A percentile compares a stretch with the other conserved stretches of the same genome.
These are phyloP conservation scores for Alloscopus bannaensis DNA, from an alignment of 2,888 invertebrate species.

Conservation along the genomic window DNA sequence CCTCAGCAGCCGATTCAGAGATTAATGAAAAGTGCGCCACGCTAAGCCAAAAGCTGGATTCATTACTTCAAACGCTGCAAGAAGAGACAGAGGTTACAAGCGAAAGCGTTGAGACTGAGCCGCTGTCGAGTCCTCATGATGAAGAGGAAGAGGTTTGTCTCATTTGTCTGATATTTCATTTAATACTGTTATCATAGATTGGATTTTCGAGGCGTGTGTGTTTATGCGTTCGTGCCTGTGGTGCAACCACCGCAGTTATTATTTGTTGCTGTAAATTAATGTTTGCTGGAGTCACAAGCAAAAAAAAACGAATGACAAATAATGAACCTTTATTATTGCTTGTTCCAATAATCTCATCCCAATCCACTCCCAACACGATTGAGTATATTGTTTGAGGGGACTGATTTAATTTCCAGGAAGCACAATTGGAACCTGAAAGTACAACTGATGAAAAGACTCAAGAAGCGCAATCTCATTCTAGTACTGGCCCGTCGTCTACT, in stretches of 20 bases:
- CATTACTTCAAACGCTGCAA: slow-evolving; percentile 83
- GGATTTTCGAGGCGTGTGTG: not conserved
- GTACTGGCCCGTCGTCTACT: slow-evolving; percentile 22
- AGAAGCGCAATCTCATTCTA: slow-evolving; percentile 41
- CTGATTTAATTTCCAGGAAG: slow-evolving; percentile 44
- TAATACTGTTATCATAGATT: not conserved
- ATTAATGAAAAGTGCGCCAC: slow-evolving; percentile 83
- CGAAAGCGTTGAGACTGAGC: slow-evolving; percentile 62
- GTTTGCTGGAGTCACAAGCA: too few species aligned
- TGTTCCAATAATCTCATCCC: too few species aligned
- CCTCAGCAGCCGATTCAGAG: slow-evolving; percentile 73
- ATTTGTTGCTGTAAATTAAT: too few species aligned
- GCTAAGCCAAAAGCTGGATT: slow-evolving; percentile 85
- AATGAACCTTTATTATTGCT: too few species aligned
- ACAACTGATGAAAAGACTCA: slow-evolving; percentile 40
- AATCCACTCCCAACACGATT: too few species aligned
- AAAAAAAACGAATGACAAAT: too few species aligned
- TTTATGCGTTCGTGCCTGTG: too few species aligned
- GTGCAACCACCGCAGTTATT: too few species aligned
- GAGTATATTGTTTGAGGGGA: too few species aligned
- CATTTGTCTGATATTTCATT: not conserved
- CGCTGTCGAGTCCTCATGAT: slow-evolving; percentile 44
- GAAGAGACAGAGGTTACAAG: slow-evolving; percentile 79
- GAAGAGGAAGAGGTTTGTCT: slow-evolving; percentile 63
- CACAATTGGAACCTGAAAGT: slow-evolving; percentile 45